Evolutionary conservation across 1,140 invertebrate genomes (phyloP).

Genomic region (Saccostrea cuccullata): DNA sequence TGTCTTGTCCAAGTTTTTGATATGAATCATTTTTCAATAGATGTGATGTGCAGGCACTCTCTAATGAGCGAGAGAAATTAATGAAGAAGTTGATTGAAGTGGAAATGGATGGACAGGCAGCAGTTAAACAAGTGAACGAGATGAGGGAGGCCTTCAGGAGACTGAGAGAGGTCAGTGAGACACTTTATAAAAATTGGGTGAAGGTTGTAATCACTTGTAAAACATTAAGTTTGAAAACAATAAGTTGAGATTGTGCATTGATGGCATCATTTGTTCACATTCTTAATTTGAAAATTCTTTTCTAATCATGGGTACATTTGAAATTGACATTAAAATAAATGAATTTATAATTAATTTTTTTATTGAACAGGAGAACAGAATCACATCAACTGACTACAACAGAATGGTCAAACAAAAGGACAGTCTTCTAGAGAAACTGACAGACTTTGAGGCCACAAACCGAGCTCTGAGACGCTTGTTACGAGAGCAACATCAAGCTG

Average conservation of each 20-base stretch:
- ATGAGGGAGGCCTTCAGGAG: constrained; percentile 68
- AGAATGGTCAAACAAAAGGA: constrained; percentile 74
- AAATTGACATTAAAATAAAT: no score
- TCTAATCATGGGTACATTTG: no score
- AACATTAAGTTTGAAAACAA: no score
- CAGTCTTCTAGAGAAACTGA: constrained; percentile 73
- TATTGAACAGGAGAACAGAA: constrained; percentile 61
- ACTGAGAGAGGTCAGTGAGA: constrained; percentile 63
- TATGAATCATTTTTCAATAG: constrained; percentile 54
- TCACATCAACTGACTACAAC: constrained; percentile 65
- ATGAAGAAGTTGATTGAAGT: constrained; percentile 78
- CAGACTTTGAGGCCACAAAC: constrained; percentile 76
- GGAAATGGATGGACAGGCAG: constrained; percentile 78
- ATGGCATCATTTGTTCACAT: no score
- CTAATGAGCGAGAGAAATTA: constrained; percentile 71
- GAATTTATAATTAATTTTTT: not conserved
- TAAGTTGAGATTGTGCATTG: no score
- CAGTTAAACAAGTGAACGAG: constrained; percentile 71
- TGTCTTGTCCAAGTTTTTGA: no score
- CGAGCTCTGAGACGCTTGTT: constrained; percentile 71
- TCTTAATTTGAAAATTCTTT: no score
- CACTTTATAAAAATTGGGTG: not conserved
- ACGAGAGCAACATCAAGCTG: constrained; percentile 74
- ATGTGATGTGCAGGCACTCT: constrained; percentile 64
- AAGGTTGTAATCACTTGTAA: no score